Percentiles rank a stretch among this genome's conserved stretches.
phyloP scores from a whole-genome alignment of 2,888 invertebrate genomes.

The Pristionchus arcanus region DNA sequence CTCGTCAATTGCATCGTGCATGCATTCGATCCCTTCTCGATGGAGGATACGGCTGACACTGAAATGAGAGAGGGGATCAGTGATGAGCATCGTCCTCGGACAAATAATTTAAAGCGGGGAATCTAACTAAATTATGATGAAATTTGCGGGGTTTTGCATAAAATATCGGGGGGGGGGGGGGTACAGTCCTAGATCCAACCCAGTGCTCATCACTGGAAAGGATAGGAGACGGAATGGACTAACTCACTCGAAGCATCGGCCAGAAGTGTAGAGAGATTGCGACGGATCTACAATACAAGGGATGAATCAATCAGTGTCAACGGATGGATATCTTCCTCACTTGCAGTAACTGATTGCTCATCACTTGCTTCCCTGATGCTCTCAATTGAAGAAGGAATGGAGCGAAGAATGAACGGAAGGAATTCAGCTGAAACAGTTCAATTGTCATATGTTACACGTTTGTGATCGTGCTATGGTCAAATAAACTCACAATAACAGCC shows the following conservation, averaged over 20 bases:
- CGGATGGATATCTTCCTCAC: neutral
- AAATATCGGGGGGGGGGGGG: too few relatives aligned
- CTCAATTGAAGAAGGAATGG: slow-evolving; percentile 68
- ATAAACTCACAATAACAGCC: neutral
- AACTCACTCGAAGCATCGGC: slow-evolving; percentile 55
- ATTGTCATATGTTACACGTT: neutral
- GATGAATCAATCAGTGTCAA: neutral
- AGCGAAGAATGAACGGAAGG: slow-evolving; percentile 60
- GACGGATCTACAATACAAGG: slow-evolving; percentile 56
- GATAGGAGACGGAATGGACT: neutral
- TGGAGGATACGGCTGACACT: neutral
- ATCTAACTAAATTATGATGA: too few relatives aligned
- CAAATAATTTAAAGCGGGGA: too few relatives aligned
- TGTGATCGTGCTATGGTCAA: neutral
- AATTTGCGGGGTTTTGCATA: too few relatives aligned
- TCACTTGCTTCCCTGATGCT: slow-evolving; percentile 60
- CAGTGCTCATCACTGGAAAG: neutral
- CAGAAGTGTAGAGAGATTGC: slow-evolving; percentile 59
- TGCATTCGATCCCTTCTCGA: slow-evolving; percentile 52
- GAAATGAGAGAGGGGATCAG: neutral
- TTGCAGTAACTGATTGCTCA: slow-evolving; percentile 34
- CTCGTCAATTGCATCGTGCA: slow-evolving; percentile 67
- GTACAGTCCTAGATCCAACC: too few relatives aligned
- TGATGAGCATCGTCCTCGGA: too few relatives aligned
- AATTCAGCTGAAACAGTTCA: neutral